Base-by-base conservation (phyloP, 2,797 vertebrate genomes). In the Myioborus melanocephalus region DNA sequence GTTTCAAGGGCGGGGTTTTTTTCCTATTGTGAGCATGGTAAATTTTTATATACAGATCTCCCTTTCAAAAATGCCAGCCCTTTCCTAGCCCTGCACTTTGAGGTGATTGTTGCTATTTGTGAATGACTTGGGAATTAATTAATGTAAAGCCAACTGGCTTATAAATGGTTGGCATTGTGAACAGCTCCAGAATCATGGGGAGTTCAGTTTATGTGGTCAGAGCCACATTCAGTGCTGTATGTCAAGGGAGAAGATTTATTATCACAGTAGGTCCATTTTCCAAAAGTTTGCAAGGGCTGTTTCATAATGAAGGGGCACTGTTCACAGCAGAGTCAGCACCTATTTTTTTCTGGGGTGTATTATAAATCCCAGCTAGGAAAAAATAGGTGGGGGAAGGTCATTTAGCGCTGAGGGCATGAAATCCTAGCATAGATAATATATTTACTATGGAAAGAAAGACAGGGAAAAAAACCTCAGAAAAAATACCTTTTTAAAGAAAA, bases 101-200 rank as follows among this genome's bases (percentile, higher is more conserved):
- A 97, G 95, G 94, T 94, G 96, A 97, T 96, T 97, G 97, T 97
- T 97, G 92, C 95, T 96, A 84, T 97, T 95, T 97, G 96, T 97
- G 97, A 97, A 98, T 97, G 94, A 96, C 96, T 97, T 87, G 96
- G 97, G 96, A 97, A 97, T 97, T 97, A 95, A 97, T 98, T 97
- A 97, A 98, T 93, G 95, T 94, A 91, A 97, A 97, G 97, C 96
- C 95, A 97, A 97, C 93, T 81, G 76, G 91, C 95, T 96, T 97
- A 97, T 97, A 98, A 98, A 98, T 97, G 96, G 93, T 46, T 95
- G 84, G 95, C 96, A 97, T 97, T 98, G 97, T 97, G 95, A 97
- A 72, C 57, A 63, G 92, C 78, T 82, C 57, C 85, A 89, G 92
- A 43, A 50, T 89, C 95, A 93, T 30, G 71, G 85, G 95, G 97